Percentiles rank a stretch among this genome's conserved stretches.
Conservation (phyloP, 2,888 invertebrate species). For the Pomacea canaliculata region DNA sequence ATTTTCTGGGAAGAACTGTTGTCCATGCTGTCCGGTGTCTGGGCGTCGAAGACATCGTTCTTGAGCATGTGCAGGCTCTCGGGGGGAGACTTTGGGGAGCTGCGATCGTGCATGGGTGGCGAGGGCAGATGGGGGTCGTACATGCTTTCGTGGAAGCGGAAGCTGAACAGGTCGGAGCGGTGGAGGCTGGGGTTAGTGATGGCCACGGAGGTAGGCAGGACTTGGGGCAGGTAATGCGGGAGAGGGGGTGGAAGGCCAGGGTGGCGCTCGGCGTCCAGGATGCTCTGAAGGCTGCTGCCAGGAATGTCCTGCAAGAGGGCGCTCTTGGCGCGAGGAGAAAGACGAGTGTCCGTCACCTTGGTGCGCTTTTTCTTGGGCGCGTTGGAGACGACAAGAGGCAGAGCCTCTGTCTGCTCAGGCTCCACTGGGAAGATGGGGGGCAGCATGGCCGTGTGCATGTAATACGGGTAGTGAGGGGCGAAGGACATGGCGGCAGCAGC, state of each 20-base stretch:
- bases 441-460: conserved; percentile 51
- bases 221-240: conserved; percentile 87
- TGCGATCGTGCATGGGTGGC: conserved; percentile 16
- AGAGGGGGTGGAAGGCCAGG: conserved; percentile 14
- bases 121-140: conserved; percentile 17
- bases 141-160: conserved; percentile 23
- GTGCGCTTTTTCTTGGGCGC: conserved; percentile 93
- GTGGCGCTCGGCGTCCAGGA: conserved; percentile 12
- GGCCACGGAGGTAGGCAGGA: conserved; percentile 94
- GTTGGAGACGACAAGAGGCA: conserved; percentile 89
- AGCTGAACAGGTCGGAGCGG: conserved; percentile 59
- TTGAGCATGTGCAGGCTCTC: conserved; percentile 23
- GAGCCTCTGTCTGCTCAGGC: conserved; percentile 78
- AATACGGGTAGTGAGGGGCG: conserved; percentile 77
- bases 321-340: conserved; percentile 56
- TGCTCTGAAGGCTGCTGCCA: conserved; percentile 10
- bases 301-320: conserved; percentile 24
- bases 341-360: conserved; percentile 81
- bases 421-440: conserved; percentile 44
- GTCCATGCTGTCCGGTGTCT: conserved; percentile 17
- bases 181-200: conserved; percentile 96
- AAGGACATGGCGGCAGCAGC: conserved; percentile 56
- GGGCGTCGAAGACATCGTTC: conserved; percentile 16
- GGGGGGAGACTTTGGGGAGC: conserved; percentile 18
- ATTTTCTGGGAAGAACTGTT: conserved; percentile 17